A percentile compares a stretch with the other conserved stretches of the same genome.
These are phyloP conservation scores for Baryphthengus martii DNA, from an alignment of 2,113 vertebrate species.

Conservation along the genomic window DNA sequence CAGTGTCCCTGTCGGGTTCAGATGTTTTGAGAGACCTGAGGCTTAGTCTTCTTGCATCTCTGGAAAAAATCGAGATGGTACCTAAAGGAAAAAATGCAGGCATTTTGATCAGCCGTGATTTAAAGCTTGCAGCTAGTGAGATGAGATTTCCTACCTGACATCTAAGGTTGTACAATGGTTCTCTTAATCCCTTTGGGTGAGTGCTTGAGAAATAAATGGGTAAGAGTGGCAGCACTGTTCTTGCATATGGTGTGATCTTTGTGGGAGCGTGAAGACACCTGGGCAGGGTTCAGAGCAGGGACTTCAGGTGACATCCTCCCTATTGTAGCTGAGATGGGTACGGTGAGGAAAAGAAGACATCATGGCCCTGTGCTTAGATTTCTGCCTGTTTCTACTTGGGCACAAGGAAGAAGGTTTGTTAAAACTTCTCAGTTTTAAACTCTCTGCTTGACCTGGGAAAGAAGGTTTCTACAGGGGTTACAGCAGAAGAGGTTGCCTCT, in stretches of 20 bases:
- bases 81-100: background rate
- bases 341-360: background rate
- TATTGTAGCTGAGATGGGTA: background rate
- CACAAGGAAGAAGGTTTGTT: background rate
- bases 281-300: background rate
- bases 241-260: background rate
- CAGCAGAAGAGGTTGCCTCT: background rate
- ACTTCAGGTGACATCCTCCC: background rate
- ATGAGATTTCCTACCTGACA: background rate
- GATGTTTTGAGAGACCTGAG: background rate
- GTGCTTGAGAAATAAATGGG: background rate
- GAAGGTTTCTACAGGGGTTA: background rate
- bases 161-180: background rate
- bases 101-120: background rate
- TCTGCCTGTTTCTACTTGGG: background rate
- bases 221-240: background rate
- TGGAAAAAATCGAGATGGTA: background rate
- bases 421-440: background rate
- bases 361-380: background rate
- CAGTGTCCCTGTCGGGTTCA: rapidly evolving
- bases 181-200: background rate
- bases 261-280: background rate
- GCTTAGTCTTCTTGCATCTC: background rate
- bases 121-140: background rate
- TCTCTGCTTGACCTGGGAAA: background rate